Evolutionary conservation across 30 jellyfish, hydroid and myxozoan genomes (phyloP).

Genomic region (Aurelia sp.): DNA sequence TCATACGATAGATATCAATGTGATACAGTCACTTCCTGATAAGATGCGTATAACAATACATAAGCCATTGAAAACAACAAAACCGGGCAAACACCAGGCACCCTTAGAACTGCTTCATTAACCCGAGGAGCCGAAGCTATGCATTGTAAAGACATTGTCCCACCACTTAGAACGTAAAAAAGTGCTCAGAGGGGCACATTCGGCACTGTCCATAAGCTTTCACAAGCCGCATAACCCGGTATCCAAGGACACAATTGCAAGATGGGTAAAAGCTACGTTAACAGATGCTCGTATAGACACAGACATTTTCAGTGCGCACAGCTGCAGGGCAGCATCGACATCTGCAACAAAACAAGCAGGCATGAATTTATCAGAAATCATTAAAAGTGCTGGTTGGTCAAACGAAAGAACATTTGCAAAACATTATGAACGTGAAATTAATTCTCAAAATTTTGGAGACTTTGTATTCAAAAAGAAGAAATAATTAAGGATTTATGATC

Average conservation of each 20-base stretch:
- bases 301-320: not conserved
- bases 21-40: not conserved
- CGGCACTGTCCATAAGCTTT: constrained; percentile 18
- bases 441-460: not conserved
- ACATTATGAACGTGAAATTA: not conserved
- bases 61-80: constrained; percentile 11
- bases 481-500: no score
- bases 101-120: constrained; percentile 25
- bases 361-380: not conserved
- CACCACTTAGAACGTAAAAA: constrained; percentile 8
- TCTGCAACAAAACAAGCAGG: constrained; percentile 19
- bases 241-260: constrained; percentile 6
- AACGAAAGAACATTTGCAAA: not conserved
- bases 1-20: not conserved
- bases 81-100: constrained; percentile 28
- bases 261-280: constrained; percentile 12
- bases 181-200: not conserved
- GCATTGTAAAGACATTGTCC: constrained; percentile 5
- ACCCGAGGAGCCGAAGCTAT: constrained; percentile 24
- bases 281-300: not conserved
- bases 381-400: constrained; percentile 30
- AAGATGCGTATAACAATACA: not conserved
- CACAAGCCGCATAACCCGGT: constrained; percentile 44
- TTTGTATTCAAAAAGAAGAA: not conserved
- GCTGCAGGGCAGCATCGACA: constrained; percentile 37